Conservation (phyloP, 2,113 vertebrate genomes). For the Myocastor coypus region DNA sequence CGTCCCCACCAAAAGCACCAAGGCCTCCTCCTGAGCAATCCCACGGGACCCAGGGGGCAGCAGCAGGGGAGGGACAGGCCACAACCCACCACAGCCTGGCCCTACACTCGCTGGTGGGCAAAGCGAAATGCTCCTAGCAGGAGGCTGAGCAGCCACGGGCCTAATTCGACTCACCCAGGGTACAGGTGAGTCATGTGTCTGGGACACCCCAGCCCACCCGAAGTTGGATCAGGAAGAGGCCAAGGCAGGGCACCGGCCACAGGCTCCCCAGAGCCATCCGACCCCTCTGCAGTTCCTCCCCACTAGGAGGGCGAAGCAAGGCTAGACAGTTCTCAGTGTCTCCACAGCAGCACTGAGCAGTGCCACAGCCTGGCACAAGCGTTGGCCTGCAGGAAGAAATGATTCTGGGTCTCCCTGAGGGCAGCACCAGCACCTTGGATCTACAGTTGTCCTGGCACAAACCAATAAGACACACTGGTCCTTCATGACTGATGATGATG, state of each 20-base stretch:
- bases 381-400: fast-evolving
- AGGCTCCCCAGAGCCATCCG: background rate
- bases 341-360: fast-evolving
- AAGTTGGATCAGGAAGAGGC: background rate
- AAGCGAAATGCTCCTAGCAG: background rate
- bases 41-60: background rate
- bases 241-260: background rate
- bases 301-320: background rate
- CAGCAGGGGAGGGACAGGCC: background rate
- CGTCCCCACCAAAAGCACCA: background rate
- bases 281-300: background rate
- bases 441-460: background rate
- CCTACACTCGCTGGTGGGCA: fast-evolving
- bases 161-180: background rate
- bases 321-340: fast-evolving
- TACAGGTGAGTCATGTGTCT: fast-evolving
- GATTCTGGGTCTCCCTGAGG: background rate
- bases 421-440: background rate
- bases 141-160: too few relatives aligned
- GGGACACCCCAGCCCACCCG: fast-evolving
- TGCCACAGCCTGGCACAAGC: background rate
- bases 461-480: background rate
- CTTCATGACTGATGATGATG: too few relatives aligned
- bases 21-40: background rate
- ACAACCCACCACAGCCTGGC: background rate